Base-by-base conservation (phyloP, 2,113 vertebrate species). In the Sitta europaea region DNA sequence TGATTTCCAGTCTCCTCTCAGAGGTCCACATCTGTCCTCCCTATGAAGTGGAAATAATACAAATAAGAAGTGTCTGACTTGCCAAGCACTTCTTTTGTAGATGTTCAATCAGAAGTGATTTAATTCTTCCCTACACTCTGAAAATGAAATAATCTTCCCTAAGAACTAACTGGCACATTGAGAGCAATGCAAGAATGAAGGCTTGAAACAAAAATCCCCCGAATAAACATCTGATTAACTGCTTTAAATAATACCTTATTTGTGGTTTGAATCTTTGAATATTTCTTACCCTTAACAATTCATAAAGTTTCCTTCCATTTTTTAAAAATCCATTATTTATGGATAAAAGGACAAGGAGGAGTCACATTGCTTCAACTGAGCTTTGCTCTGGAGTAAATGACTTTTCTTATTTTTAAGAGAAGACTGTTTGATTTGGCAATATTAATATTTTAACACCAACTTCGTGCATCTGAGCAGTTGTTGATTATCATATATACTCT, bases 301-400 rank as follows among this genome's bases (percentile, higher is more conserved):
- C 70, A 62, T 7, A 94, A 36, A 93, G 35, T 38, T 81, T 80
- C 55, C 40, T 94, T 90, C 22, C 11, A 70, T 71, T 94, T 95
- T 58, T 55, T 9, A 43, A 94, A 94, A 95, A 94, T 90, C 23
- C n/a, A 90, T 95, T 79, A 80, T 77, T 97, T 90, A 48, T 93
- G 24, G 43, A 51, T 45, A 40, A 89, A 78, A 71, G 18, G 73
- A 57, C 86, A 88, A 92, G n/a, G 22, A 83, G 2, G 3, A 90
- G 87, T 78, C 28, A 29, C 40, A 36, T 62, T 74, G 55, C 21
- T 80, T 77, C 76, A 62, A 53, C 1, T 24, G 66, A 82, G 10
- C 8, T 47, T 90, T 66, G 36, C 58, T 66, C 68, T 73, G 29
- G 45, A 85, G 28, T 27, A 71, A 94, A 65, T 28, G 6, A 4